These are phyloP conservation scores for Macrostomum cliftonense DNA, from an alignment of 2,888 invertebrate genomes.

Conservation along the genomic window DNA sequence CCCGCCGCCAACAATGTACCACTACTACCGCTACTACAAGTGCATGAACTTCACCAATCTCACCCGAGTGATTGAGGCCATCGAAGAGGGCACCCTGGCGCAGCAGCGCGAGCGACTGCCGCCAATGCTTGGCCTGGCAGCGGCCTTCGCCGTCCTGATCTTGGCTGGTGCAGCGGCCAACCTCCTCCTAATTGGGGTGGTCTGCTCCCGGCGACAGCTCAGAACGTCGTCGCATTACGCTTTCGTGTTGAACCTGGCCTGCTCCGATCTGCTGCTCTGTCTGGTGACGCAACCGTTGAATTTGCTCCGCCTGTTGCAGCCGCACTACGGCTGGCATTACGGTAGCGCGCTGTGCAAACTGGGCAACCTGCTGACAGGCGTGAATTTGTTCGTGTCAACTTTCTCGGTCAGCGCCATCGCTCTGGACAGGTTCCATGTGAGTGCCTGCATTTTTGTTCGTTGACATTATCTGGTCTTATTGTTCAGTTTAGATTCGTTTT, in stretches of 20 bases:
- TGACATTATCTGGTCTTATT: too few species aligned
- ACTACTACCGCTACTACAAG: too few species aligned
- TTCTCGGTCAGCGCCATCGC: slow-evolving; percentile 74
- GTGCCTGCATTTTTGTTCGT: too few species aligned
- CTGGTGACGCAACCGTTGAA: slow-evolving; percentile 74
- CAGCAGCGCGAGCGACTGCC: too few species aligned
- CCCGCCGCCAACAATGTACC: too few species aligned
- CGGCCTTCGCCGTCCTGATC: slow-evolving; percentile 43
- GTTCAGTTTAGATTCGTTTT: too few species aligned
- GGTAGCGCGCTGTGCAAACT: slow-evolving; percentile 65
- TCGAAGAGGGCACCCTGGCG: too few species aligned
- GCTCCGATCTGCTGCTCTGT: slow-evolving; percentile 59
- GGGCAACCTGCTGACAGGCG: slow-evolving; percentile 64
- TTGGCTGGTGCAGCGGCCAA: slow-evolving; percentile 65
- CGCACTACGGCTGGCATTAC: slow-evolving; percentile 55
- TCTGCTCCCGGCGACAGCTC: slow-evolving; percentile 58
- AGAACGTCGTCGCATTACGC: slow-evolving; percentile 78
- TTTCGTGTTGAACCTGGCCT: slow-evolving; percentile 70
- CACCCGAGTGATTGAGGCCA: too few species aligned
- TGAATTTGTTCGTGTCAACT: slow-evolving; percentile 76
- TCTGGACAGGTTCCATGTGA: slow-evolving; percentile 31
- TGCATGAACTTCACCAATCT: too few species aligned
- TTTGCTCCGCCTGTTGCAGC: slow-evolving; percentile 56
- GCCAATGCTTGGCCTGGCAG: slow-evolving; percentile 16
- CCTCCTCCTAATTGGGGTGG: slow-evolving; percentile 43